Conservation (phyloP, 2,797 vertebrate genomes). For the Nothura maculosa region DNA sequence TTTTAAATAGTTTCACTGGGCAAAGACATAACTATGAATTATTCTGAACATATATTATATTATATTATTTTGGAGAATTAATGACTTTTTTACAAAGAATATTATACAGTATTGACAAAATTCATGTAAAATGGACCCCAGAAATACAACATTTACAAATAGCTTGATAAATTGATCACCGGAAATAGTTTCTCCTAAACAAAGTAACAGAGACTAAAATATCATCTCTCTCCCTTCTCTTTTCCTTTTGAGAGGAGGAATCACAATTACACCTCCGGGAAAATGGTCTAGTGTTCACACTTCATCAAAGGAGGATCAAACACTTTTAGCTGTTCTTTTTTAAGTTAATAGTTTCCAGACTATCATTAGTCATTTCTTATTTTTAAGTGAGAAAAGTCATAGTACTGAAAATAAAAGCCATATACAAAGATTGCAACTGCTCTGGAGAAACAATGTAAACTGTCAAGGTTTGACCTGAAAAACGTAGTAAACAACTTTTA, state of each 20-base stretch:
- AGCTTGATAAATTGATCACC: constrained; percentile 55
- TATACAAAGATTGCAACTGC: constrained; percentile 11
- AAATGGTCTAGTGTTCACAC: constrained; percentile 73
- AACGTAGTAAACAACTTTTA: constrained; percentile 45
- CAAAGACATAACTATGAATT: constrained; percentile 66
- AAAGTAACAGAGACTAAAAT: constrained; percentile 33
- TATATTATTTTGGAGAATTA: constrained; percentile 34
- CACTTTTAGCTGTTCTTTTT: constrained; percentile 71
- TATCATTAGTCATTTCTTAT: constrained; percentile 57
- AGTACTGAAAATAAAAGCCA: constrained; percentile 56
- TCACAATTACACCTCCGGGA: constrained; percentile 46
- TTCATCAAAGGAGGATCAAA: constrained; percentile 80
- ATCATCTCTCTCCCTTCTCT: background rate
- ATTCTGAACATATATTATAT: background rate
- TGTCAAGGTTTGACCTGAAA: constrained; percentile 26
- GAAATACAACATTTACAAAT: constrained; percentile 56
- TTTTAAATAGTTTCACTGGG: background rate
- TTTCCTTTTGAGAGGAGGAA: constrained; percentile 28
- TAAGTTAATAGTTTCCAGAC: constrained; percentile 76
- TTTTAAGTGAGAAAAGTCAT: constrained; percentile 47
- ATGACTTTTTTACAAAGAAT: constrained; percentile 68
- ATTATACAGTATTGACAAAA: constrained; percentile 70
- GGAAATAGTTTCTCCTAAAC: constrained; percentile 54
- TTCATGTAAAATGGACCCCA: constrained; percentile 25
- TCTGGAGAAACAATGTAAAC: constrained; percentile 26